Evolutionary conservation across 2,888 invertebrate species (phyloP).

Genomic region (Anthophora plumipes): DNA sequence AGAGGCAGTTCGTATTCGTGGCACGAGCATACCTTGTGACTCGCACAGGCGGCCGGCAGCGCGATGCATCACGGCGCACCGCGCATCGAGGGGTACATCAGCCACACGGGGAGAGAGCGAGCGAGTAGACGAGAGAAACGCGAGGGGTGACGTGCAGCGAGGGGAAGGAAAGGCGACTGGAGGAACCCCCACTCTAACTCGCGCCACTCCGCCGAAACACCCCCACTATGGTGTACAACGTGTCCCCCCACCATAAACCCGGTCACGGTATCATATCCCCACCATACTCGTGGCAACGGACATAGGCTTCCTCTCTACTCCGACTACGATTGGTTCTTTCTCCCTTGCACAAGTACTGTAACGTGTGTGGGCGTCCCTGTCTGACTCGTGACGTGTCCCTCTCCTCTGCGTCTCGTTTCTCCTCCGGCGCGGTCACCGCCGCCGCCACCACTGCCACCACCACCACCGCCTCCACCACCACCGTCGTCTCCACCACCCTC

Average conservation of each 20-base stretch:
- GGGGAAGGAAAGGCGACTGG: slow-evolving; percentile 60
- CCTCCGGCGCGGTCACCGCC: slow-evolving; percentile 59
- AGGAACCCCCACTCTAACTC: slow-evolving; percentile 61
- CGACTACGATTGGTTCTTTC: slow-evolving; percentile 61
- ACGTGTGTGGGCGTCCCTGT: neutral
- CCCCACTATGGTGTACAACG: slow-evolving; percentile 44
- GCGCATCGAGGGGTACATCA: slow-evolving; percentile 83
- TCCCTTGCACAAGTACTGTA: neutral
- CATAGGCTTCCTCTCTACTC: slow-evolving; percentile 74
- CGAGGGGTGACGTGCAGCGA: slow-evolving; percentile 20
- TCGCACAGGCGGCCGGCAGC: slow-evolving; percentile 76
- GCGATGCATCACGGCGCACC: slow-evolving; percentile 82
- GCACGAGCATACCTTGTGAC: slow-evolving; percentile 83
- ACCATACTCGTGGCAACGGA: slow-evolving; percentile 69
- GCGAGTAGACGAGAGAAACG: slow-evolving; percentile 23
- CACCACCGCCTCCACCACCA: slow-evolving; percentile 41
- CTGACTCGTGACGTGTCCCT: slow-evolving; percentile 35
- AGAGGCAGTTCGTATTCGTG: slow-evolving; percentile 82
- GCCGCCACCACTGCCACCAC: slow-evolving; percentile 45
- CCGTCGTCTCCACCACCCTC: slow-evolving; percentile 56
- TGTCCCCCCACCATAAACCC: slow-evolving; percentile 44
- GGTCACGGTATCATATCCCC: slow-evolving; percentile 72
- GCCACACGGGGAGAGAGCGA: slow-evolving; percentile 44
- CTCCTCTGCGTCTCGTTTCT: slow-evolving; percentile 49
- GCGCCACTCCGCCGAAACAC: slow-evolving; percentile 61